Evolutionary conservation across 1,140 invertebrate genomes (phyloP).

Genomic region (Halictus rubicundus): DNA sequence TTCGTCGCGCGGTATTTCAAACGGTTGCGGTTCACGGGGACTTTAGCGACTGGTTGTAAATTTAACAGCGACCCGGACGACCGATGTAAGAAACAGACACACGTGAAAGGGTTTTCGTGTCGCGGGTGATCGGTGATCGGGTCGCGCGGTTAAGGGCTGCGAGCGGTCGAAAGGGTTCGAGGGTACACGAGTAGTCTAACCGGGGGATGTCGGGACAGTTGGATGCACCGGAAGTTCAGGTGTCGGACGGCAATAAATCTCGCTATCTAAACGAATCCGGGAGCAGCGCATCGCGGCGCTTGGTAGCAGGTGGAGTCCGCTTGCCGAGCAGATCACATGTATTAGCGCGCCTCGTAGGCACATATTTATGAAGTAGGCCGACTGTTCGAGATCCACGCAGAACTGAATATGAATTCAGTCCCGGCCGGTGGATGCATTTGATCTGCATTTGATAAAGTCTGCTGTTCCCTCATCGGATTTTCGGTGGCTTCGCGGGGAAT

Average conservation of each 20-base stretch:
- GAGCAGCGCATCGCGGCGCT: slow-evolving; percentile 43
- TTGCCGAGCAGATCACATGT: slow-evolving; percentile 13
- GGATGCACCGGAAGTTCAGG: slow-evolving; percentile 43
- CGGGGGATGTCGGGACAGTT: not conserved
- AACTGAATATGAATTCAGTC: slow-evolving; percentile 36
- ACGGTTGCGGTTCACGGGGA: no score
- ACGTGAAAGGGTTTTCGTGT: slow-evolving; percentile 2
- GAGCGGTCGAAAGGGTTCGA: slow-evolving; percentile 19
- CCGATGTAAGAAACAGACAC: not conserved
- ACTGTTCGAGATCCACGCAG: not conserved
- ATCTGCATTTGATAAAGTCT: not conserved
- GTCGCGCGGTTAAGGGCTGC: not conserved
- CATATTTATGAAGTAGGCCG: slow-evolving; percentile 47
- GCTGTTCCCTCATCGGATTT: no score
- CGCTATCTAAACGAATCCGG: slow-evolving; percentile 55
- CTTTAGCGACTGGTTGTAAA: not conserved
- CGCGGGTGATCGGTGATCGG: not conserved
- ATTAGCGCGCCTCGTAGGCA: slow-evolving; percentile 10
- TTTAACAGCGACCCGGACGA: not conserved
- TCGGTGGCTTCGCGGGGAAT: no score
- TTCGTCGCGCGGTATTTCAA: no score
- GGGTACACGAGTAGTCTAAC: slow-evolving; percentile 6
- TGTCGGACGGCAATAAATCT: slow-evolving; percentile 58
- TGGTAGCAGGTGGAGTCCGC: slow-evolving; percentile 32
- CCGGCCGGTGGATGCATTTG: not conserved